Percentiles rank a stretch among this genome's conserved stretches.
Conservation (phyloP, 2,888 invertebrate genomes). For the Bombyx huttoni region DNA sequence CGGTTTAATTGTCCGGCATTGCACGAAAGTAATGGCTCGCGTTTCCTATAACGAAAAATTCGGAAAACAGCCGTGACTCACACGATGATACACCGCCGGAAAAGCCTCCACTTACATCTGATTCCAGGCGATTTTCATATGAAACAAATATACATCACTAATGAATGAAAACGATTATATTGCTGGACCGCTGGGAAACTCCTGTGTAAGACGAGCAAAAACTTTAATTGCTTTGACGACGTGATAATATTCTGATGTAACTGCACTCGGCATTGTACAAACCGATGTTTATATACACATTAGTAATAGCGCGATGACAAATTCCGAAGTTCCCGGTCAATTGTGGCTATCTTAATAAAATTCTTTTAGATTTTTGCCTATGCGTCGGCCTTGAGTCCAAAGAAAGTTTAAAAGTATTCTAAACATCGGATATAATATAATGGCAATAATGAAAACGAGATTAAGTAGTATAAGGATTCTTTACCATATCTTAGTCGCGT, state of each 20-base stretch:
- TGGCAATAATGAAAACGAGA: no score
- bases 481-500: no score
- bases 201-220: conserved; percentile 14
- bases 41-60: conserved; percentile 37
- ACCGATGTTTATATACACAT: no score
- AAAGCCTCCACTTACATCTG: conserved; percentile 45
- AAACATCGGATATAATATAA: no score
- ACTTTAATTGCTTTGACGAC: neutral
- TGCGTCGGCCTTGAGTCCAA: no score
- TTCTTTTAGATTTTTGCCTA: no score
- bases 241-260: neutral
- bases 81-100: conserved; percentile 38
- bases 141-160: conserved; percentile 18
- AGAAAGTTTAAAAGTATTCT: no score
- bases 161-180: conserved; percentile 46
- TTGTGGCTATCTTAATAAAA: no score
- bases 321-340: no score
- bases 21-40: neutral
- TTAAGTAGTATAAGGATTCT: no score
- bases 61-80: conserved; percentile 67
- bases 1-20: neutral
- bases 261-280: neutral
- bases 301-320: no score
- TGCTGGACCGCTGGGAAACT: conserved; percentile 38
- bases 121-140: conserved; percentile 33